Evolutionary conservation across 2,888 invertebrate genomes (phyloP).

Genomic region (Nemotelus pantherinus): DNA sequence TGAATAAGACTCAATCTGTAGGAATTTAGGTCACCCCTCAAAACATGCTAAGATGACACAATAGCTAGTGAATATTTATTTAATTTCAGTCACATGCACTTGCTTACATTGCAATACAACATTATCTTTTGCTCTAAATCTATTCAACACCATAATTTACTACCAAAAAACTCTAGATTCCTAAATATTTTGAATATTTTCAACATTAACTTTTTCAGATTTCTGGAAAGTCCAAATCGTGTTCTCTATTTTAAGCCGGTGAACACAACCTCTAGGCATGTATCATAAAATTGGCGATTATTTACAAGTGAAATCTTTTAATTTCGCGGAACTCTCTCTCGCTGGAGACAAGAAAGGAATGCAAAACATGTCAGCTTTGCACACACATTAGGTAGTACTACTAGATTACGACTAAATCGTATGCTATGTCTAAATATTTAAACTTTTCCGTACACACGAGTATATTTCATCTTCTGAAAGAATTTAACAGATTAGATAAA

Average conservation of each 20-base stretch:
- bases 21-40: too few species aligned
- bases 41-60: too few species aligned
- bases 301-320: not conserved
- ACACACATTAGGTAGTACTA: not conserved
- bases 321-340: not conserved
- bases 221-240: not conserved
- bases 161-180: not conserved
- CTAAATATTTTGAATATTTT: slow-evolving; percentile 11
- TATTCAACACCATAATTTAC: not conserved
- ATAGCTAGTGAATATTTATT: too few species aligned
- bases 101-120: not conserved
- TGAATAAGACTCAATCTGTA: too few species aligned
- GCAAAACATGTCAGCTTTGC: slow-evolving; percentile 1
- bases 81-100: too few species aligned
- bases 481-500: not conserved
- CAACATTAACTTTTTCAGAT: not conserved
- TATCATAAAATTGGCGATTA: not conserved
- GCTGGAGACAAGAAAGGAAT: not conserved
- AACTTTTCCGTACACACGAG: not conserved
- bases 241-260: not conserved
- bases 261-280: not conserved
- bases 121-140: not conserved
- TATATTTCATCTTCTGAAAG: not conserved
- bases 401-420: not conserved
- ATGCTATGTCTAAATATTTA: not conserved